phyloP scores from a whole-genome alignment of 2,113 vertebrate species.

The Desmodus rotundus region DNA sequence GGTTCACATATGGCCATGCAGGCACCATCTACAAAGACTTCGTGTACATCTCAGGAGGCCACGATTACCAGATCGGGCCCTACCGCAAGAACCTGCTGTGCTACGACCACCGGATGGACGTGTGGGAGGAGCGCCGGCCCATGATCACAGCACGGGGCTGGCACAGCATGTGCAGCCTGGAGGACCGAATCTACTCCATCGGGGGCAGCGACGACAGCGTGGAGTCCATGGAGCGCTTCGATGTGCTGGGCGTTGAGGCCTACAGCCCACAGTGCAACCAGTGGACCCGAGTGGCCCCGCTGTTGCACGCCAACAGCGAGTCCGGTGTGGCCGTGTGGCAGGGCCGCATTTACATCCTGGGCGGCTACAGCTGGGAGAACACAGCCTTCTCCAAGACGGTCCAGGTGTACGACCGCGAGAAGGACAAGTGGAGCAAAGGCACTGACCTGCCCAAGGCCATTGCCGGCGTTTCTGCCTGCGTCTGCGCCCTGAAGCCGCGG shows the following conservation, averaged over 20 bases:
- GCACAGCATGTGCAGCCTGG: slow-evolving; percentile 96
- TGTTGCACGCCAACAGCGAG: slow-evolving; percentile 93
- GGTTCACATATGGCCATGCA: slow-evolving; percentile 93
- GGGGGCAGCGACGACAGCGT: slow-evolving; percentile 93
- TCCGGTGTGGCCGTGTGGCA: slow-evolving; percentile 90
- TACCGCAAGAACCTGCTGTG: slow-evolving; percentile 93
- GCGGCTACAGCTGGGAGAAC: slow-evolving; percentile 96
- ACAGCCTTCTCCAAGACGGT: slow-evolving; percentile 90
- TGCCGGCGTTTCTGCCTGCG: slow-evolving; percentile 91
- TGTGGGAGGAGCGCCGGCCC: slow-evolving; percentile 89
- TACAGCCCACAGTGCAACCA: slow-evolving; percentile 89
- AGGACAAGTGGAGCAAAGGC: slow-evolving; percentile 88
- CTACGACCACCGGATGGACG: slow-evolving; percentile 84
- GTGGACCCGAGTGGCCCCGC: slow-evolving; percentile 89
- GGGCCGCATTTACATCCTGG: slow-evolving; percentile 91
- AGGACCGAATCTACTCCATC: slow-evolving; percentile 89
- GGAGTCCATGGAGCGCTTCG: slow-evolving; percentile 93
- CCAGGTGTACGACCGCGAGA: slow-evolving; percentile 89
- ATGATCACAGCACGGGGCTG: slow-evolving; percentile 92
- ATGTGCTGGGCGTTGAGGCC: slow-evolving; percentile 92
- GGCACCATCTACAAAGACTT: slow-evolving; percentile 89
- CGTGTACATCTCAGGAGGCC: slow-evolving; percentile 95
- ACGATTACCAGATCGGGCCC: slow-evolving; percentile 94
- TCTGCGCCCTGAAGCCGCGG: slow-evolving; percentile 85
- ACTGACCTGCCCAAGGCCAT: slow-evolving; percentile 90